Conservation (phyloP, 2,888 invertebrate species). For the Dicyrtoma fusca region DNA sequence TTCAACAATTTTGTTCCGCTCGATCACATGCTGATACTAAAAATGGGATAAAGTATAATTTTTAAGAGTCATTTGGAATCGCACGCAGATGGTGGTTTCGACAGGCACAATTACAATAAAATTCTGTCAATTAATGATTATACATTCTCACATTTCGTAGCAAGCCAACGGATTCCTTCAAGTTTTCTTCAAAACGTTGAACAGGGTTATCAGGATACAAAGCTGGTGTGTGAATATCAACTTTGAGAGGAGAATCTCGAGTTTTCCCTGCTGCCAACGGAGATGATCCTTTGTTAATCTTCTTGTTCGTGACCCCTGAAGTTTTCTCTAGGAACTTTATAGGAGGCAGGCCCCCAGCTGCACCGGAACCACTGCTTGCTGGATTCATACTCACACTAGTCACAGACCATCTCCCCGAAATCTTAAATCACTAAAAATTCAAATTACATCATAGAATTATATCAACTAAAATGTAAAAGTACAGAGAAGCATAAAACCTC, state of each 20-base stretch:
- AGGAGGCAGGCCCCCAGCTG: too few relatives aligned
- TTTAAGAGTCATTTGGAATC: background rate
- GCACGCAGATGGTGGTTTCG: background rate
- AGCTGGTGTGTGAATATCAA: conserved; percentile 12
- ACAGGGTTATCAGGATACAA: background rate
- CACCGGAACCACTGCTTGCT: too few relatives aligned
- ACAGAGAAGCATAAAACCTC: too few relatives aligned
- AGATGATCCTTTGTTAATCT: too few relatives aligned
- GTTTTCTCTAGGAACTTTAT: background rate
- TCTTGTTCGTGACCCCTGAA: too few relatives aligned
- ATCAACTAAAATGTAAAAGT: too few relatives aligned
- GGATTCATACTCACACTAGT: too few relatives aligned
- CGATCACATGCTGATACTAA: conserved; percentile 7
- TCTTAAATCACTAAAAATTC: too few relatives aligned
- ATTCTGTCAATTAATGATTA: background rate
- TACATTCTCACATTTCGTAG: background rate
- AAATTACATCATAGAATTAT: too few relatives aligned
- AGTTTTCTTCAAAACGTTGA: conserved; percentile 16
- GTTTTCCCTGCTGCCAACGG: too few relatives aligned
- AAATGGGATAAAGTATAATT: background rate
- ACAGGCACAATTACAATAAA: background rate
- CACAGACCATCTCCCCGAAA: too few relatives aligned
- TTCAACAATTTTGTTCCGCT: conserved; percentile 11
- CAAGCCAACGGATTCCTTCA: conserved; percentile 6
- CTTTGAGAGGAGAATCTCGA: background rate